A percentile compares a stretch with the other conserved stretches of the same genome.
phyloP scores from a whole-genome alignment of 2,797 vertebrate genomes.

The Channallabes apus region DNA sequence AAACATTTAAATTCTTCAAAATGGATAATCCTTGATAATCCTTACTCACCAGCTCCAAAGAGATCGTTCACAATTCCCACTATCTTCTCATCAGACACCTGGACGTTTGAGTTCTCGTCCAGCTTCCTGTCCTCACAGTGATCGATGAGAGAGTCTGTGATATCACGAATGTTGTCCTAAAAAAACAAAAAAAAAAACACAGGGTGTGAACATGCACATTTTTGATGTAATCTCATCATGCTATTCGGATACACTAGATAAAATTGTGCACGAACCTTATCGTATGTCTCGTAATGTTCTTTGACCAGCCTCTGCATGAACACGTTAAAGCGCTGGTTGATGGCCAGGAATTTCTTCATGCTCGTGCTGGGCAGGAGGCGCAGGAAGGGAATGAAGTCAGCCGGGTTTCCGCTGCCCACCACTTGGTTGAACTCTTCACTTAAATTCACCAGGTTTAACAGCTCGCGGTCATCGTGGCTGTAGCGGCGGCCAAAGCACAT shows the following conservation, averaged over 20 bases:
- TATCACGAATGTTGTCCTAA: conserved; percentile 86
- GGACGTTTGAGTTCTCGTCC: conserved; percentile 76
- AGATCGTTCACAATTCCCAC: conserved; percentile 82
- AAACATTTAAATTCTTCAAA: background rate
- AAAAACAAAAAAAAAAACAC: conserved; percentile 16
- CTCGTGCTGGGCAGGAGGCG: conserved; percentile 77
- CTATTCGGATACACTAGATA: too few relatives aligned
- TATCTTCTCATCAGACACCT: conserved; percentile 80
- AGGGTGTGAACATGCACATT: background rate
- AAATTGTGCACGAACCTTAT: conserved; percentile 77
- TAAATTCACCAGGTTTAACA: conserved; percentile 77
- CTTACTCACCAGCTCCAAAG: conserved; percentile 76
- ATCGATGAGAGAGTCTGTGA: conserved; percentile 89
- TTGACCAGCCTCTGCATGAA: conserved; percentile 78
- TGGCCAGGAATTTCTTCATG: conserved; percentile 74
- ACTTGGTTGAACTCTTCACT: conserved; percentile 79
- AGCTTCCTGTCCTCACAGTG: conserved; percentile 82
- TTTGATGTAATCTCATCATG: background rate
- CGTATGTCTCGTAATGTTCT: conserved; percentile 82
- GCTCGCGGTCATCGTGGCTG: conserved; percentile 78
- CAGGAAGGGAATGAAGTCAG: conserved; percentile 88
- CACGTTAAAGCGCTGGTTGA: conserved; percentile 70
- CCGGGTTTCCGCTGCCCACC: conserved; percentile 74
- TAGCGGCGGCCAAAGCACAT: conserved; percentile 90
- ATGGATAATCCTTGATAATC: background rate